Conservation (phyloP, 2,797 vertebrate genomes). For the Luscinia megarhynchos region DNA sequence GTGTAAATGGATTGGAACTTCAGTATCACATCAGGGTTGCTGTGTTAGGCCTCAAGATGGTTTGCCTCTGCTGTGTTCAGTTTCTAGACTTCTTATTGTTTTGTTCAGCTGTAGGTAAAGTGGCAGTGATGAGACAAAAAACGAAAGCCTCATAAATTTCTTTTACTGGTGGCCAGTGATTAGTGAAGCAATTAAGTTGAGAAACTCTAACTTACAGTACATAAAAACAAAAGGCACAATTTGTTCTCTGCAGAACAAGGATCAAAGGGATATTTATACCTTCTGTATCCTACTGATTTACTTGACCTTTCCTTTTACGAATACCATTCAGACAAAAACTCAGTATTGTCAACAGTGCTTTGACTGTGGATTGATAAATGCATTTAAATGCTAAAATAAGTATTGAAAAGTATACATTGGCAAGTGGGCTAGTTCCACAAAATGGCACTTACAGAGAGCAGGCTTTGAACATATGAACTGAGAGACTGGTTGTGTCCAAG, state of each 20-base stretch:
- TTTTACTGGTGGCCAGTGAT: not conserved
- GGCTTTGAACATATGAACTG: not conserved
- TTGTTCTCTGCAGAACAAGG: constrained; percentile 51
- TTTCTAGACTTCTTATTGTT: not conserved
- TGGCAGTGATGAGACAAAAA: not conserved
- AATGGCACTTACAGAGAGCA: not conserved
- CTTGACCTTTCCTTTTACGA: constrained; percentile 1
- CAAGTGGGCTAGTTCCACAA: not conserved
- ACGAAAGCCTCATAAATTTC: not conserved
- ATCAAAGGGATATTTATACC: not conserved
- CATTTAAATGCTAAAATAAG: not conserved
- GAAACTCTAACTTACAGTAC: constrained; percentile 11
- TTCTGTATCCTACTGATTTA: not conserved
- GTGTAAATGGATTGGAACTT: not conserved
- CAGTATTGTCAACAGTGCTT: not conserved
- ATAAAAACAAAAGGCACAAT: not conserved
- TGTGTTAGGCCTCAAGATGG: not conserved
- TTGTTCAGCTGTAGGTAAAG: not conserved
- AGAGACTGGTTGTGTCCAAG: not conserved
- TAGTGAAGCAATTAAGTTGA: constrained; percentile 1
- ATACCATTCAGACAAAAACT: not conserved
- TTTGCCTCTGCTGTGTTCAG: not conserved
- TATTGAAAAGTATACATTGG: not conserved
- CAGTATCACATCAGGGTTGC: not conserved
- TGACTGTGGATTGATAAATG: not conserved